Evolutionary conservation across 2,113 vertebrate genomes (phyloP).

Genomic region (Carollia perspicillata): DNA sequence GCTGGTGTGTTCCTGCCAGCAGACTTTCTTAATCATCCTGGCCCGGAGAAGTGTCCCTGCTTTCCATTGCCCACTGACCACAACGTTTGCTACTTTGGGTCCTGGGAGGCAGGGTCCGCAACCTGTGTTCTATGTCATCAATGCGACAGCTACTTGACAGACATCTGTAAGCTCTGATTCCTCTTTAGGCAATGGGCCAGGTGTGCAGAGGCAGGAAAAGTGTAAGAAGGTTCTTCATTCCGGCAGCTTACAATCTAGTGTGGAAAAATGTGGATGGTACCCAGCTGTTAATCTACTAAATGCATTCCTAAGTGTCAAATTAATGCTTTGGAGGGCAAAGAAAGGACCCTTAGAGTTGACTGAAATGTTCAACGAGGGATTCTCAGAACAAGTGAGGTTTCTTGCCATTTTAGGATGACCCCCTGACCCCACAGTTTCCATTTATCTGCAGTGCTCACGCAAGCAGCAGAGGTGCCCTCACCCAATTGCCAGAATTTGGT

Average conservation of each 20-base stretch:
- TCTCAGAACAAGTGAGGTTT: not conserved
- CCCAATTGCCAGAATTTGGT: not conserved
- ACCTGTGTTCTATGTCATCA: not conserved
- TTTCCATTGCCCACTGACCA: not conserved
- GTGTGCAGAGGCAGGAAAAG: not conserved
- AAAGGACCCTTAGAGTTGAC: fast-evolving
- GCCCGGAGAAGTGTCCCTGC: not conserved
- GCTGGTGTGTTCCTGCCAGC: not conserved
- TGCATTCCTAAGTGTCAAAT: not conserved
- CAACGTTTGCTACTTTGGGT: not conserved
- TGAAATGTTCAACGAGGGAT: not conserved
- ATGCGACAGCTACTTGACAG: not conserved
- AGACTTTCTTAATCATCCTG: not conserved
- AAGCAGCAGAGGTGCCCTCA: not conserved
- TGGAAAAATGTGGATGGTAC: not conserved
- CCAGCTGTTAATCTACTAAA: not conserved
- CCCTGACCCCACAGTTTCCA: not conserved
- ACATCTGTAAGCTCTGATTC: not conserved
- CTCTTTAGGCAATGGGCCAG: not conserved
- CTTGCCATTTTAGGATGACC: not conserved
- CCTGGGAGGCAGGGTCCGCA: not conserved
- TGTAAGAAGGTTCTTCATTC: not conserved
- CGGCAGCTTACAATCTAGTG: not conserved
- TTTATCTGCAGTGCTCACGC: not conserved
- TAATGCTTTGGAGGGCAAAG: not conserved